phyloP scores from a whole-genome alignment of 2,113 vertebrate species.

The Jacana jacana region DNA sequence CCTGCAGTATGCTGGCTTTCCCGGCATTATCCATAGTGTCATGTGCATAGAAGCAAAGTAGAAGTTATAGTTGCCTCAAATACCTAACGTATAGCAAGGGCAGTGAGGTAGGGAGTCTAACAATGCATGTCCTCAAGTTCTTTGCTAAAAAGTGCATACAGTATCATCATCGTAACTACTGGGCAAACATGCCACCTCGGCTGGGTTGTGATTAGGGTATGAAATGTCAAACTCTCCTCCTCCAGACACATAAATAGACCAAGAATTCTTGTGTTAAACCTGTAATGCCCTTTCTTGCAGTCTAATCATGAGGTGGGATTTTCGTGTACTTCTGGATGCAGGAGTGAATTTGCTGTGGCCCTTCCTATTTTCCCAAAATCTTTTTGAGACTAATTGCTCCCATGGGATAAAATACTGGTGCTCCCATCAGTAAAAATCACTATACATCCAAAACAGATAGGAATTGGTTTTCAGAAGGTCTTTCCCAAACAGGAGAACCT shows the following conservation, averaged over 20 bases:
- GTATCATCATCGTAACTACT: not conserved
- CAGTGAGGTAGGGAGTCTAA: not conserved
- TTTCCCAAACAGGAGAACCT: not conserved
- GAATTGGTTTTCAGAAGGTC: not conserved
- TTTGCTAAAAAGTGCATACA: not conserved
- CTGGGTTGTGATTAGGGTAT: not conserved
- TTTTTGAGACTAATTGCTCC: not conserved
- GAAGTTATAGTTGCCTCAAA: not conserved
- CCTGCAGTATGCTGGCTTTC: not conserved
- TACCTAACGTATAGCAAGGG: not conserved
- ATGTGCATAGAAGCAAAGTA: not conserved
- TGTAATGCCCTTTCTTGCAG: not conserved
- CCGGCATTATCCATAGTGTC: not conserved
- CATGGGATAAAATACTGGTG: not conserved
- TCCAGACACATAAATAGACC: not conserved
- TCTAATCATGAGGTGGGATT: not conserved
- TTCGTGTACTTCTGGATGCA: not conserved
- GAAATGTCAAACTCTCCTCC: not conserved
- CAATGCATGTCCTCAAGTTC: fast-evolving
- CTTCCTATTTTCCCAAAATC: not conserved
- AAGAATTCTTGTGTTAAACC: not conserved
- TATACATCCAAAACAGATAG: not conserved
- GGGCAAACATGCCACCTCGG: not conserved
- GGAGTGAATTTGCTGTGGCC: not conserved
- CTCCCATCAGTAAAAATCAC: not conserved